Conservation (phyloP, 2,888 invertebrate genomes). For the Mycalesis mineus region DNA sequence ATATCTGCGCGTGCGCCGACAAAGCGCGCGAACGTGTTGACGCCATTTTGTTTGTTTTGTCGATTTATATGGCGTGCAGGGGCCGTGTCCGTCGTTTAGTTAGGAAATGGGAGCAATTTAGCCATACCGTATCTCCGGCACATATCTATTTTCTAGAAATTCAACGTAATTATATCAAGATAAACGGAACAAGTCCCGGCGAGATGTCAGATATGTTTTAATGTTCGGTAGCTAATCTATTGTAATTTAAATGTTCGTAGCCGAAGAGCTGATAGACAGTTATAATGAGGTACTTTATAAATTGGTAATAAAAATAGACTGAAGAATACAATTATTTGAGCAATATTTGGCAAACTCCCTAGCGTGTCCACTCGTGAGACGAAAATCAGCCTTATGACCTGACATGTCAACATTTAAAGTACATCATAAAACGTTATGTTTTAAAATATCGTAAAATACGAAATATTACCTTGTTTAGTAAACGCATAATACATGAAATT, state of each 20-base stretch:
- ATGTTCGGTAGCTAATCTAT: not conserved
- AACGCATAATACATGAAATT: no score
- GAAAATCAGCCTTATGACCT: no score
- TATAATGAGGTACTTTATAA: not conserved
- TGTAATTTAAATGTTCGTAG: not conserved
- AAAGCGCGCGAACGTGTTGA: constrained; percentile 34
- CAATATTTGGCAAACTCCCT: no score
- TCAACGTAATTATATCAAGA: constrained; percentile 8
- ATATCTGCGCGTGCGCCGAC: constrained; percentile 40
- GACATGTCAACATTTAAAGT: no score
- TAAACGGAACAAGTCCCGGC: constrained; percentile 1
- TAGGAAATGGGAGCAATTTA: constrained; percentile 25
- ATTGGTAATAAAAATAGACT: no score
- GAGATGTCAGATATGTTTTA: not conserved
- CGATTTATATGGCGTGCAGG: constrained; percentile 34
- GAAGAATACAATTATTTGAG: no score
- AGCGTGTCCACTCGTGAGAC: no score
- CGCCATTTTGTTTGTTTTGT: constrained; percentile 43
- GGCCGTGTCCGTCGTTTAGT: constrained; percentile 20
- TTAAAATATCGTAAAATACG: no score
- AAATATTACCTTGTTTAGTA: no score
- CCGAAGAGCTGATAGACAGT: not conserved
- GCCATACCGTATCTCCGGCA: constrained; percentile 9
- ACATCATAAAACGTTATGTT: no score
- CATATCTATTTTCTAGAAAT: constrained; percentile 6